A percentile compares a stretch with the other conserved stretches of the same genome.
These are phyloP conservation scores for Pollenia griseotomentosa DNA, from an alignment of 2,888 invertebrate genomes.

Conservation along the genomic window DNA sequence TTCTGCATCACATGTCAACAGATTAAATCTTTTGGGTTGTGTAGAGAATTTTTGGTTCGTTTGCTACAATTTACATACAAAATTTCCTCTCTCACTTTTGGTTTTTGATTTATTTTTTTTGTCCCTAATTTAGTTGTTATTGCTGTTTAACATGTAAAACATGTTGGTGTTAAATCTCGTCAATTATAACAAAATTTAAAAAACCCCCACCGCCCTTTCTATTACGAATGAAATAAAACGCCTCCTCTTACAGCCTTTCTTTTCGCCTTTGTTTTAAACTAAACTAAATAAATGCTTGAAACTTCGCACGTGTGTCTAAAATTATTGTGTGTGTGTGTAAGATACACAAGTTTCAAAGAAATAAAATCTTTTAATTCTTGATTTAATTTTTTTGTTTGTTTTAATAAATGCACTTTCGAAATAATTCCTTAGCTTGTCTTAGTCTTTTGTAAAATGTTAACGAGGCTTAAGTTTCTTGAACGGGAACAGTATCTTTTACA, in stretches of 20 bases:
- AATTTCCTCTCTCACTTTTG: not conserved
- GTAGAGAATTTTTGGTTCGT: constrained; percentile 2
- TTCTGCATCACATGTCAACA: constrained; percentile 23
- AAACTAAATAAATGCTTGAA: no score
- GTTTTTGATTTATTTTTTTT: no score
- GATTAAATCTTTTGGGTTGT: not conserved
- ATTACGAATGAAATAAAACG: no score
- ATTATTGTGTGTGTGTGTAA: not conserved
- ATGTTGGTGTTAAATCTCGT: not conserved
- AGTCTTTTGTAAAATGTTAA: constrained; percentile 4
- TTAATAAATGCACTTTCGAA: not conserved
- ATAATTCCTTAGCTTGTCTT: not conserved
- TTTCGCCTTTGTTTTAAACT: no score
- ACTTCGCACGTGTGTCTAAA: no score
- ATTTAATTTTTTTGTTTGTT: not conserved
- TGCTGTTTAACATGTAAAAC: not conserved
- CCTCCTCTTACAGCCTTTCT: no score
- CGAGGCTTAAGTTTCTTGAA: constrained; percentile 3
- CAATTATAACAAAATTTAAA: not conserved
- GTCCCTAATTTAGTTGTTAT: not conserved
- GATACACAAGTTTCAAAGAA: no score
- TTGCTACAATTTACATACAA: not conserved
- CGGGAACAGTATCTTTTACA: not conserved
- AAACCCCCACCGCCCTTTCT: no score
- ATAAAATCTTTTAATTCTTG: not conserved